A percentile compares a stretch with the other conserved stretches of the same genome.
phyloP scores from a whole-genome alignment of 2,113 vertebrate species.

The Microcebus jonahi region DNA sequence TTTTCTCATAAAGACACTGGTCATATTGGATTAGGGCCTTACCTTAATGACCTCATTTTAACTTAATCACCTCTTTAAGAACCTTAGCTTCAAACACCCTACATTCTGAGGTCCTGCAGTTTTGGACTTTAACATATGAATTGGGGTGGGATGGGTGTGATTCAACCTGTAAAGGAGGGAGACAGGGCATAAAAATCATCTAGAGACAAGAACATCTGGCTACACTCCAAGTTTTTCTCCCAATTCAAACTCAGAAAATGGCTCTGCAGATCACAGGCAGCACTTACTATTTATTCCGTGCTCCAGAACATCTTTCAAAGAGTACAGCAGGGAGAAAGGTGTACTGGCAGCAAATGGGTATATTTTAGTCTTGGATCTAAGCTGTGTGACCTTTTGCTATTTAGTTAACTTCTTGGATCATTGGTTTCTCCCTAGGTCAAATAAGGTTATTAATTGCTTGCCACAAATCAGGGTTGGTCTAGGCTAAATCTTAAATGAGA shows the following conservation, averaged over 20 bases:
- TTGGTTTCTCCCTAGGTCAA: background rate
- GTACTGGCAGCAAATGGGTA: background rate
- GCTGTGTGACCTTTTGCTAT: background rate
- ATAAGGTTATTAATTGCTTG: conserved; percentile 3
- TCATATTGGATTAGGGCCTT: background rate
- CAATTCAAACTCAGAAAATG: background rate
- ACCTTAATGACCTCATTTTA: background rate
- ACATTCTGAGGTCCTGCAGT: background rate
- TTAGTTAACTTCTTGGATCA: background rate
- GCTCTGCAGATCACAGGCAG: background rate
- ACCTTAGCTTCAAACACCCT: background rate
- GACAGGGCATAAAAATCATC: background rate
- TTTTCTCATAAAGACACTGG: background rate
- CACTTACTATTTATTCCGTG: background rate
- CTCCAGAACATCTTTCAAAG: background rate
- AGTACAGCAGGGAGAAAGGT: background rate
- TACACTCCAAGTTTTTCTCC: background rate
- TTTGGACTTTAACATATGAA: background rate
- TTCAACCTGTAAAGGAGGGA: background rate
- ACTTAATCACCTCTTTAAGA: background rate
- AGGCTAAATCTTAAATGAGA: conserved; percentile 12
- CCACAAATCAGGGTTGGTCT: background rate
- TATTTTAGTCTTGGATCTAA: background rate
- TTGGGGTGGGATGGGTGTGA: background rate
- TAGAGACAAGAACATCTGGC: background rate